A percentile compares a stretch with the other conserved stretches of the same genome.
phyloP scores from a whole-genome alignment of 1,140 invertebrate genomes.

The Oedothorax gibbosus region DNA sequence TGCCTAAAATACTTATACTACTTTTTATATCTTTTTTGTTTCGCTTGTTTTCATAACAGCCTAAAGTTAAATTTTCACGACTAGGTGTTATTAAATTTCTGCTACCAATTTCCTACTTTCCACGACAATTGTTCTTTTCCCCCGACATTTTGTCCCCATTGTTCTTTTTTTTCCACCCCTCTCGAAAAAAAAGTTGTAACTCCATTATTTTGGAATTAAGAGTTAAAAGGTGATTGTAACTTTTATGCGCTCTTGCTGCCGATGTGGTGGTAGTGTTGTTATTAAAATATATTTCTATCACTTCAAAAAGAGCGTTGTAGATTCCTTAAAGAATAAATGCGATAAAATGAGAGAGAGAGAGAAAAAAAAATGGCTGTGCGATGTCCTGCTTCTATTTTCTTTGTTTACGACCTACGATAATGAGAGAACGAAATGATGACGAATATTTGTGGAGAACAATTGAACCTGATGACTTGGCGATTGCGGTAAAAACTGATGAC shows the following conservation, averaged over 20 bases:
- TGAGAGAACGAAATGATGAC: conserved; percentile 49
- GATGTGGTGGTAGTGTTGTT: conserved; percentile 26
- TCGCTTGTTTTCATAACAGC: not conserved
- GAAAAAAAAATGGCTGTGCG: not conserved
- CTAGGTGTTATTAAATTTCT: conserved; percentile 56
- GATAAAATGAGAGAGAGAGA: conserved; percentile 14
- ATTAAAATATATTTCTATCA: conserved; percentile 49
- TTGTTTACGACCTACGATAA: conserved; percentile 55
- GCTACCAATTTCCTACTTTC: conserved; percentile 13
- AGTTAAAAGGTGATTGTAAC: conserved; percentile 9
- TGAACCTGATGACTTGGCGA: conserved; percentile 58
- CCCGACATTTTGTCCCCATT: not conserved
- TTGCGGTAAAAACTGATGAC: conserved; percentile 61
- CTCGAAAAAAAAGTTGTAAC: conserved; percentile 22
- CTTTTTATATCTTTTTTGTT: conserved; percentile 7
- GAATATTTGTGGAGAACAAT: conserved; percentile 58
- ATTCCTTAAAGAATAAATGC: not conserved
- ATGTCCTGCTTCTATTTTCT: conserved; percentile 34
- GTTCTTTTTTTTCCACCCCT: not conserved
- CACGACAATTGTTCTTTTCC: conserved; percentile 17
- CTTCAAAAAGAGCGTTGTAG: not conserved
- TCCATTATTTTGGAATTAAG: conserved; percentile 61
- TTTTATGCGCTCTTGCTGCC: conserved; percentile 30
- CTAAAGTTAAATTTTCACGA: conserved; percentile 46
- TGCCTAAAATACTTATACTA: not conserved